Evolutionary conservation across 2,888 invertebrate species (phyloP), one percentile per base, ranked within the genome.

Genomic region (Drosophila neoperkinsi): DNA sequence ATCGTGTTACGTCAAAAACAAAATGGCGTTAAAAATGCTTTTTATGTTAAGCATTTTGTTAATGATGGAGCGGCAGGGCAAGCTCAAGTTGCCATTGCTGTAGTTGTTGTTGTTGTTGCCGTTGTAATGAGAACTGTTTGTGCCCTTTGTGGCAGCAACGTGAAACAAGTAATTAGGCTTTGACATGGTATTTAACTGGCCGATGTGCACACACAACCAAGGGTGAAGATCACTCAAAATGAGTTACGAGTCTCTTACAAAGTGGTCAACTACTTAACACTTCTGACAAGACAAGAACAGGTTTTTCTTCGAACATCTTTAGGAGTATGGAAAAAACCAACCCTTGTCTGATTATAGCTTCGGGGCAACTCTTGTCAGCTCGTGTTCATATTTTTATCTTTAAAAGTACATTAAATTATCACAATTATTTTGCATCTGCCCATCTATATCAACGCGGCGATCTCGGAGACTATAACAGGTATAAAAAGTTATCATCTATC

Each of bases 11-110:
- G 41, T 49, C 55, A 33, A 60, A 58, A 70, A 62, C 77, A 85
- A 83, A 85, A 79, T 88, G 86, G 83, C 86, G 88, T 76, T 88
- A 83, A 85, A 88, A 85, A 85, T 73, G 77, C 71, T 77, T 78
- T 85, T 85, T 85, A 85, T 86, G 84, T 84, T 83, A 83, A 86
- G 75, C 79, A 81, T 79, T 83, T 84, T 83, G 81, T 85, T 86
- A 83, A 86, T 86, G 83, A 83, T 73, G 79, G 71, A 60, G 66
- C 68, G 51, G 58, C 79, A 50, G 71, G 59, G 46, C 53, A 16
- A 21, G 9, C 25, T 25, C 52, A 31, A 53, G 21, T 21, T 53
- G 21, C 52, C 21, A 53, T 46, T 36, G 28, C 51, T 55, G 58
- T 61, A 38, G 31, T 38, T 55, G 18, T 28, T 58, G 57, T 66